Conservation (phyloP, 2,888 invertebrate genomes). For the Aplocera efformata region DNA sequence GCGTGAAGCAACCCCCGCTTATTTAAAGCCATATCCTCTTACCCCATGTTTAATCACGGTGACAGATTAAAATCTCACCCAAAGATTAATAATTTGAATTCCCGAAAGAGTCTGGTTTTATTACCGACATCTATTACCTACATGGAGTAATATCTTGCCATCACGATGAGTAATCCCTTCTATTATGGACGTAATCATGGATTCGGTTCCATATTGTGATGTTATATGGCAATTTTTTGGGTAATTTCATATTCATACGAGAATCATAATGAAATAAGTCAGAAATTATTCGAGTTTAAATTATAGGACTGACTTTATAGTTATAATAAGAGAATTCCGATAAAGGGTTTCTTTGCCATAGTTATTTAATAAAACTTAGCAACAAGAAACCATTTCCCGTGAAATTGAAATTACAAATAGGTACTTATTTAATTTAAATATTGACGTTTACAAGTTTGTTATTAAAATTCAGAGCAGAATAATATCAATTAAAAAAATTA, state of each 20-base stretch:
- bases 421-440: too few relatives aligned
- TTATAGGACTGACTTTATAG: too few relatives aligned
- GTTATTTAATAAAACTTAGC: too few relatives aligned
- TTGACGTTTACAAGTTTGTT: too few relatives aligned
- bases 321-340: too few relatives aligned
- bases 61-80: constrained; percentile 21
- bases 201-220: constrained; percentile 9
- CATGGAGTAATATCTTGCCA: constrained; percentile 23
- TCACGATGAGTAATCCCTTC: constrained; percentile 21
- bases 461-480: too few relatives aligned
- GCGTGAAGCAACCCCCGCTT: too few relatives aligned
- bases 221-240: constrained; percentile 4
- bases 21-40: neutral
- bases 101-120: constrained; percentile 21
- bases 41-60: constrained; percentile 8
- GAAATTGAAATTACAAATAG: too few relatives aligned
- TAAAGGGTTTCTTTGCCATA: too few relatives aligned
- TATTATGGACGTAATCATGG: constrained; percentile 22
- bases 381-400: too few relatives aligned
- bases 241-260: neutral
- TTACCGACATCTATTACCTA: constrained; percentile 23
- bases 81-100: constrained; percentile 26
- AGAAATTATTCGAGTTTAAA: too few relatives aligned
- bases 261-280: constrained; percentile 5
- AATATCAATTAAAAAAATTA: too few relatives aligned